Percentiles rank a stretch among this genome's conserved stretches.
Evolutionary conservation across 30 jellyfish, hydroid and myxozoan genomes (phyloP).

Genomic region (Cassiopea andromeda): DNA sequence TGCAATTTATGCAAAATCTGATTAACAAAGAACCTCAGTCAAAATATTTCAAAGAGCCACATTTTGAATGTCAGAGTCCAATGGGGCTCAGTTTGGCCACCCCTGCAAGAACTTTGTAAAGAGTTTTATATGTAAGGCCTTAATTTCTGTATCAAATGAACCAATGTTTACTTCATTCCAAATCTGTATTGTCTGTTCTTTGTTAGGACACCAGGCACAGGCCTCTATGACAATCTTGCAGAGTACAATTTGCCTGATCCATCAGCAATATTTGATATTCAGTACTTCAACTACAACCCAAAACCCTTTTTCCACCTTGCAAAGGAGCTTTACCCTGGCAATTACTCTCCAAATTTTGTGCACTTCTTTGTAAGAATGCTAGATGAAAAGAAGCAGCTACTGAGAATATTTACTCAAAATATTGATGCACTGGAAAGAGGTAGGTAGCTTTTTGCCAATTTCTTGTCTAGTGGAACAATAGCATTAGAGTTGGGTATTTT

Average conservation of each 20-base stretch:
- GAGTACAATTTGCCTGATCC: constrained; percentile 80
- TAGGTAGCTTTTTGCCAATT: neutral
- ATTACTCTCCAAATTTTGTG: constrained; percentile 63
- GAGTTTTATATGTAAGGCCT: no score
- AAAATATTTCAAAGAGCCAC: no score
- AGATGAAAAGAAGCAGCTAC: constrained; percentile 49
- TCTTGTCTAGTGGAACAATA: no score
- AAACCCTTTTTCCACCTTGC: constrained; percentile 80
- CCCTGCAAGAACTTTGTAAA: no score
- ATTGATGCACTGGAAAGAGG: constrained; percentile 83
- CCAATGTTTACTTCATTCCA: neutral
- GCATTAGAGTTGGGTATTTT: no score
- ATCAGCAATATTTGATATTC: constrained; percentile 70
- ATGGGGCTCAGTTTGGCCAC: no score
- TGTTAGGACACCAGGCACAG: constrained; percentile 74
- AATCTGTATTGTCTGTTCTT: neutral
- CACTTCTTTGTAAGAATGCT: constrained; percentile 70
- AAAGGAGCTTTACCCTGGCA: constrained; percentile 74
- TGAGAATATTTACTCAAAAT: constrained; percentile 75
- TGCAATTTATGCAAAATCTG: no score
- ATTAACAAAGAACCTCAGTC: no score
- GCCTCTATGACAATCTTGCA: constrained; percentile 73
- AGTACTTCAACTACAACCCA: constrained; percentile 62
- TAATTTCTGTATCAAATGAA: no score
- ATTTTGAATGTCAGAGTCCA: no score